Evolutionary conservation across 2,113 vertebrate species (phyloP), one percentile per base, ranked within the genome.

Genomic region (Podocnemis expansa): DNA sequence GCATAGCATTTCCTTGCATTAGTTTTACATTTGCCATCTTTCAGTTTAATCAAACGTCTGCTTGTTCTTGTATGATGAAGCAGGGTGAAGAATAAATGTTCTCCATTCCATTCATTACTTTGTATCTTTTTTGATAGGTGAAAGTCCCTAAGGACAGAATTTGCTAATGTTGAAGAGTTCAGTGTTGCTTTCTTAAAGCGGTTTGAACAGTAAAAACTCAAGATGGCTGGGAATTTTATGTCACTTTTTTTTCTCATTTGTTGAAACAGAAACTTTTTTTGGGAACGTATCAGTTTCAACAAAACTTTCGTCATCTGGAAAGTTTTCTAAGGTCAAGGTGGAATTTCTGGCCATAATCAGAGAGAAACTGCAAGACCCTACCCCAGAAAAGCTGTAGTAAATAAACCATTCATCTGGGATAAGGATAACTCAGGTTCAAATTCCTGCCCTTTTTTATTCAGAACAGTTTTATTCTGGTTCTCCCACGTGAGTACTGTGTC

Each of bases 11-110:
- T 14, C 11, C 3, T 84, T 93, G 73, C 51, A 6, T 54, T 0
- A 34, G n/a, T n/a, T n/a, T n/a, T n/a, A n/a, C 0, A 0, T 8
- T 9, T 67, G 49, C 54, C 3, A 0, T 34, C 78, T 45, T 56
- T 56, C 19, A 60, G 3, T 2, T 81, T 21, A 45, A 70, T 88
- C 75, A 79, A 47, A 29, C 1, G 0, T 49, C 3, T 80, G 31
- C 49, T 45, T 56, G 56, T 5, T 27, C 67, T 60, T 38, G 29
- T 70, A 22, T 19, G 54, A 1, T 4, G 5, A 80, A 24, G 63
- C 27, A 0, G 0, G 80, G 21, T 19, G 27, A 78, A 51, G 22
- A n/a, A 51, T 10, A 41, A 52, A 34, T 52, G 13, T 52, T 24
- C 78, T n/a, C 29, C n/a, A 6, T 31, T n/a, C 49, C 49, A 24